Evolutionary conservation across 1,140 invertebrate genomes (phyloP), one percentile per base, ranked within the genome.

Genomic region (Micrasema minimum): DNA sequence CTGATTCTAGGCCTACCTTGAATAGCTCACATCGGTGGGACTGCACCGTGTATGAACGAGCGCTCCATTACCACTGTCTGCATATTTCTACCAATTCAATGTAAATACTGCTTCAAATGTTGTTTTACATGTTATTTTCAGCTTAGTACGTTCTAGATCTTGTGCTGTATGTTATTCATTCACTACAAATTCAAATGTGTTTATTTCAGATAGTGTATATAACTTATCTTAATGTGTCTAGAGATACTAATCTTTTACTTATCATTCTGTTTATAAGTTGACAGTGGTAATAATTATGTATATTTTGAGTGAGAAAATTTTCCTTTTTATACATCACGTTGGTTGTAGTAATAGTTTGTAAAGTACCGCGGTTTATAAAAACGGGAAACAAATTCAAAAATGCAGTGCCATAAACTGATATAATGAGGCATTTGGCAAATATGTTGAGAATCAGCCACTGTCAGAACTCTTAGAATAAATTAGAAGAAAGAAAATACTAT

Each of bases 381-480:
- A 45, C 55, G 26, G 35, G 38, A 51, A 11, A 18, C 37, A 38
- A 61, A 31, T 62, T 61, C 18, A 12, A 37, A 71, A 64, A 64
- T 51, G 53, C 65, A 69, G 73, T 75, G 73, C 73, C 73, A 75
- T 75, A 71, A n/a, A 71, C 53, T 45, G 65, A 65, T 67, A 20
- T 65, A 45, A 61, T 22, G 48, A 45, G 22, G 37, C 59, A 67
- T 43, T 55, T 69, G 66, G 71, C 57, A 69, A 45, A 65, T 31
- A 31, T 22, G 22, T 53, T 64, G 64, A 67, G 65, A 73, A 45
- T 69, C 45, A 68, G 61, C 64, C 43, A 70, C 72, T 71, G 68
- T 74, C 72, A 68, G 43, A 74, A 67, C 45, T 68, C 66, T n/a
- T 74, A 75, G 69, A 51, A 67, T 74, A 74, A 53, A 26, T 72